Percentiles rank a stretch among this genome's conserved stretches.
Evolutionary conservation across 1,140 invertebrate genomes (phyloP).

Genomic region (Helicoverpa armigera): DNA sequence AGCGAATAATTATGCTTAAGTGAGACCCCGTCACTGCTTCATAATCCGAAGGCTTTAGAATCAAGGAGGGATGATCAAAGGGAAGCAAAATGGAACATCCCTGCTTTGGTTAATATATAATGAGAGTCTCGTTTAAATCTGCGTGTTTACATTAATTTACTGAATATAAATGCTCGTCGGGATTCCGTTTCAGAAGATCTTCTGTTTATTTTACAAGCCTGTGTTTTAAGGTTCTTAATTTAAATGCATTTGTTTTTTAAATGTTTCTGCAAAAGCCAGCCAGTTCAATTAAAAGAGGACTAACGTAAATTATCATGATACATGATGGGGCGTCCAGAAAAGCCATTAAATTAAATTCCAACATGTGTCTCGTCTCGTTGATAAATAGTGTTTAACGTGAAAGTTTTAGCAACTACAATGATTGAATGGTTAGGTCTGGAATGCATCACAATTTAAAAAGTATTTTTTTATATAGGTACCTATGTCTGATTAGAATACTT

Average conservation of each 20-base stretch:
- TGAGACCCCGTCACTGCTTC: conserved; percentile 67
- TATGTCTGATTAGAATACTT: too few relatives aligned
- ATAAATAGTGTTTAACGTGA: conserved; percentile 12
- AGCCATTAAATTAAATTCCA: conserved; percentile 24
- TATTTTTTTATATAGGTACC: too few relatives aligned
- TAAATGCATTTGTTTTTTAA: conserved; percentile 15
- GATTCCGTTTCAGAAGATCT: conserved; percentile 47
- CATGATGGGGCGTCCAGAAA: neutral
- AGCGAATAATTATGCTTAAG: conserved; percentile 80
- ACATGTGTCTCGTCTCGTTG: neutral
- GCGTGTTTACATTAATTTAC: conserved; percentile 80
- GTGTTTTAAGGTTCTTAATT: conserved; percentile 36
- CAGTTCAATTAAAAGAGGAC: neutral
- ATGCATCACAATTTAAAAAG: neutral
- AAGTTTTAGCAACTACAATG: neutral
- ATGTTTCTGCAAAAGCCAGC: neutral
- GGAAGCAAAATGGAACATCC: conserved; percentile 71
- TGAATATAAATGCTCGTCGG: conserved; percentile 64
- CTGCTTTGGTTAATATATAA: conserved; percentile 80
- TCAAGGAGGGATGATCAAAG: conserved; percentile 77
- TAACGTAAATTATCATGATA: neutral
- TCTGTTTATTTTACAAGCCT: conserved; percentile 44
- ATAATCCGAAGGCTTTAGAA: conserved; percentile 74
- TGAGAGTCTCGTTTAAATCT: conserved; percentile 71
- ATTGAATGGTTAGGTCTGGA: neutral